These are phyloP conservation scores for Vulpes lagopus DNA, from an alignment of 2,113 vertebrate genomes.

Conservation along the genomic window DNA sequence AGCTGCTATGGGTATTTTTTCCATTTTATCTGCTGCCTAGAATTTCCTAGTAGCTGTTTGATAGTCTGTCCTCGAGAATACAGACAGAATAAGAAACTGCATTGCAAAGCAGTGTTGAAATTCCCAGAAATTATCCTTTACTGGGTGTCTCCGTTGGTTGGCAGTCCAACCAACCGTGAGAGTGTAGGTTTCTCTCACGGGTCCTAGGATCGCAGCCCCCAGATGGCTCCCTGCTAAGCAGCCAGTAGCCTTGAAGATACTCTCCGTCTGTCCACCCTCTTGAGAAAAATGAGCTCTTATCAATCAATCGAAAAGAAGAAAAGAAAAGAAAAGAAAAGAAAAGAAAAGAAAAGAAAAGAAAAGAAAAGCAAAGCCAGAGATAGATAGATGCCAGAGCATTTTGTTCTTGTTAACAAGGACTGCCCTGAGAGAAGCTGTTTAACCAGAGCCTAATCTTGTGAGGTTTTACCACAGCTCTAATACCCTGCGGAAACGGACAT, in stretches of 20 bases:
- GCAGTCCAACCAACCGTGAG: too few relatives aligned
- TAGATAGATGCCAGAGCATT: background rate
- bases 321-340: background rate
- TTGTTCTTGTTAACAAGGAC: background rate
- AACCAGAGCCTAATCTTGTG: background rate
- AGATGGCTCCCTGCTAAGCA: background rate
- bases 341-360: background rate
- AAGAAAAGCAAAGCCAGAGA: background rate
- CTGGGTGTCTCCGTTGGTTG: too few relatives aligned
- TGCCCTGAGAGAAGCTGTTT: background rate
- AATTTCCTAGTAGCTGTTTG: background rate
- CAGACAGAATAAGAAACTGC: background rate
- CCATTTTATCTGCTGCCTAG: background rate
- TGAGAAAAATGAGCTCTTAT: background rate
- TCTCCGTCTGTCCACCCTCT: background rate
- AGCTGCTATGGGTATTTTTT: background rate
- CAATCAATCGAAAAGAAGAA: too few relatives aligned
- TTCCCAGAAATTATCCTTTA: background rate
- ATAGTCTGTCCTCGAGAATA: background rate
- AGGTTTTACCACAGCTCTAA: background rate
- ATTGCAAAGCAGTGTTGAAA: background rate
- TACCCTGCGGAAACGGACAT: background rate
- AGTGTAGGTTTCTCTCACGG: background rate
- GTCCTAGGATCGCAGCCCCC: background rate
- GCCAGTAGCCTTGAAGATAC: background rate